Conservation (phyloP, 2,113 vertebrate genomes). For the Planiliza haematocheilus region DNA sequence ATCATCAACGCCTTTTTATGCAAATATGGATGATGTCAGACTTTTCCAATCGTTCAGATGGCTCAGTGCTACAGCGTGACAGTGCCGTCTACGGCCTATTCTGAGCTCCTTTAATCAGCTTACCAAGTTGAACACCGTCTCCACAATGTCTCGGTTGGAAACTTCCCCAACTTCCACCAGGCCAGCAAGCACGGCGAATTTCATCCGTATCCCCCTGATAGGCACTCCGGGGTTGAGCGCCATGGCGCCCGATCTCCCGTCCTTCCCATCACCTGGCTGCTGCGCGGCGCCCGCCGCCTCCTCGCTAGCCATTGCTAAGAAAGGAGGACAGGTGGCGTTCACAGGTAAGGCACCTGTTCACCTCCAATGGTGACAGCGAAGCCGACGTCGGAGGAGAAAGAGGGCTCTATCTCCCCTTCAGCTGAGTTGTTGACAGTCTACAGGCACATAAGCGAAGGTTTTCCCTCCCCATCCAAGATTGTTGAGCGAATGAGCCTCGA, state of each 20-base stretch:
- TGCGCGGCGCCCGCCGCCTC: constrained; percentile 61
- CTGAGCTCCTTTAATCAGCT: constrained; percentile 80
- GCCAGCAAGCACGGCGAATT: constrained; percentile 94
- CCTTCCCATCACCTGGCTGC: constrained; percentile 61
- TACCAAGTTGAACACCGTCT: constrained; percentile 98
- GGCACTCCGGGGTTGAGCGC: constrained; percentile 89
- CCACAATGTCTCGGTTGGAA: constrained; percentile 92
- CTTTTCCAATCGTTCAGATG: constrained; percentile 25
- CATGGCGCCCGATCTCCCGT: constrained; percentile 61
- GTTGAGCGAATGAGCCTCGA: background rate
- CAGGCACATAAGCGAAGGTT: constrained; percentile 37
- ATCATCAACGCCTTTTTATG: constrained; percentile 11
- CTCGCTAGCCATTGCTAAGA: constrained; percentile 79
- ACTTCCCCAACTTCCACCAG: constrained; percentile 96
- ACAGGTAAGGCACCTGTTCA: constrained; percentile 87
- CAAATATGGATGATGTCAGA: constrained; percentile 29
- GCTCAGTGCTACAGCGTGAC: constrained; percentile 36
- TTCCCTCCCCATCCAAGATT: constrained; percentile 69
- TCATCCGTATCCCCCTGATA: constrained; percentile 95
- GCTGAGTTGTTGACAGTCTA: constrained; percentile 52
- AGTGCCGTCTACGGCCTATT: constrained; percentile 56
- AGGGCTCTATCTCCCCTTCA: constrained; percentile 47
- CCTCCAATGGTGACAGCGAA: constrained; percentile 53
- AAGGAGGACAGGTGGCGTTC: constrained; percentile 71
- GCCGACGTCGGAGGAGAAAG: constrained; percentile 42